Conservation (phyloP, 2,888 invertebrate species). For the Corythucha ciliata region DNA sequence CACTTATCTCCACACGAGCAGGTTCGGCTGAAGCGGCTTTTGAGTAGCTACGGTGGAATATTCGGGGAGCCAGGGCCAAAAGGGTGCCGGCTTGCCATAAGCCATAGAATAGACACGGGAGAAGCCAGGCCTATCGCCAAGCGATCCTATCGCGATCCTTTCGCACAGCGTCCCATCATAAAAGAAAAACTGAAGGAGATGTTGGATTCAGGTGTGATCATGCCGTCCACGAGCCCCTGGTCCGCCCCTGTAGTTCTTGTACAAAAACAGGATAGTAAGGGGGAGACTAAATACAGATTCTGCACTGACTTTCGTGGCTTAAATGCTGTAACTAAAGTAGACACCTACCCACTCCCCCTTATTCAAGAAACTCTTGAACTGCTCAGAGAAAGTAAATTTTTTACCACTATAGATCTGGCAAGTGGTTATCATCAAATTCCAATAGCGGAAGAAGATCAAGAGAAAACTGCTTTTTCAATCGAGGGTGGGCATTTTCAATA, state of each 20-base stretch:
- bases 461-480: slow-evolving; percentile 11
- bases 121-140: neutral
- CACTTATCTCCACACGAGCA: too few relatives aligned
- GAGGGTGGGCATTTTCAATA: slow-evolving; percentile 3
- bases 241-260: neutral
- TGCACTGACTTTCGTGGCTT: too few relatives aligned
- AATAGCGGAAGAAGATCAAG: neutral
- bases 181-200: neutral
- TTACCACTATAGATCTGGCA: slow-evolving; percentile 8
- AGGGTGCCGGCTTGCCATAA: too few relatives aligned
- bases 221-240: neutral
- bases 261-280: too few relatives aligned
- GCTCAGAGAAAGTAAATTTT: too few relatives aligned
- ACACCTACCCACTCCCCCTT: too few relatives aligned
- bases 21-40: too few relatives aligned
- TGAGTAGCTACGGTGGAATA: too few relatives aligned
- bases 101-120: neutral
- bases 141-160: neutral
- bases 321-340: too few relatives aligned
- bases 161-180: neutral
- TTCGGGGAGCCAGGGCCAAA: too few relatives aligned
- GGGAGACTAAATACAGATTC: too few relatives aligned
- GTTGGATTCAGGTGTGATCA: neutral
- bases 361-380: too few relatives aligned
- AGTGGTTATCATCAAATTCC: slow-evolving; percentile 12